Base-by-base conservation (phyloP, 2,888 invertebrate species). In the Drosophila neutralis region DNA sequence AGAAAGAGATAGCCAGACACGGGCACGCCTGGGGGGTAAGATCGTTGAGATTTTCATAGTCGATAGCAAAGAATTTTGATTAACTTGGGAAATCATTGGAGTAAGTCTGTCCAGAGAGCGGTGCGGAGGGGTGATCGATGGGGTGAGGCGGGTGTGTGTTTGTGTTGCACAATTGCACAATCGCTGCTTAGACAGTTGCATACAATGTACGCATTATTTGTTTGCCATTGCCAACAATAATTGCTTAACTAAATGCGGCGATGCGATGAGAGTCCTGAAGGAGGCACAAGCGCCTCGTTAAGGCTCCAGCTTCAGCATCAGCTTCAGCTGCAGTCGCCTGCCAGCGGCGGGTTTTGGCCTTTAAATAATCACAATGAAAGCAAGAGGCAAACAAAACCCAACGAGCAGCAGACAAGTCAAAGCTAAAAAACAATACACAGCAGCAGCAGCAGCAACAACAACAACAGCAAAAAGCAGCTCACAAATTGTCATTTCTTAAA, bases 401-500 rank as follows among this genome's bases (percentile, higher is more conserved):
- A 65, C 57, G 31, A 31, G 52, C 62, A 49, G 57, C 38, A 64
- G 70, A 78, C 85, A 83, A 79, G 66, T 73, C 77, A 77, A 75
- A 69, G 60, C 48, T 27, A 65, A 71, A 72, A 78, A 80, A 80
- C 70, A 84, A 78, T 69, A 82, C 77, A 78, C 66, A 67, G 69
- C 73, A 72, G 58, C 64, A 76, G 57, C 60, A 72, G 40, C 54
- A 40, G 33, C 54, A 78, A 40, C 66, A 78, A 80, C 51, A 70
- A 63, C 45, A 73, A 54, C 65, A 56, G 64, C 59, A 85, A 86
- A 81, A 82, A 88, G 85, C 81, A 87, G 78, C 90, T 90, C 85
- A 90, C 90, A 90, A 89, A 90, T 89, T 90, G 89, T 89, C 88
- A 87, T 90, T 90, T 90, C 89, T 89, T 89, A 89, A 88, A 85